phyloP scores from a whole-genome alignment of 2,113 vertebrate species.

The Protomyctophum bolini region DNA sequence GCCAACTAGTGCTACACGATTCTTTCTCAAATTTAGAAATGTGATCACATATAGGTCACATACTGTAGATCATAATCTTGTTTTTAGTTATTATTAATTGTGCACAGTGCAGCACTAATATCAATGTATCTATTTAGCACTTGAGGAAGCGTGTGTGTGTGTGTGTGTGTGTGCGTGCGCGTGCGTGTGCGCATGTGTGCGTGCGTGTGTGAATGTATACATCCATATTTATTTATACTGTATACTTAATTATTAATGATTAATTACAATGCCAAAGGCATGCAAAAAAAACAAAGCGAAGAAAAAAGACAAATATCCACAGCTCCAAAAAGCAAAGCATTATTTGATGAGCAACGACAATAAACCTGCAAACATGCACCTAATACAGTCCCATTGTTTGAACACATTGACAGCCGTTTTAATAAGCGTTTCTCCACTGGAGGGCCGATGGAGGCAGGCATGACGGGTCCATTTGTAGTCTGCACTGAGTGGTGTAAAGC shows the following conservation, averaged over 20 bases:
- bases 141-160: no score
- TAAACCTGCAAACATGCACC: neutral
- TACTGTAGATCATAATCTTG: no score
- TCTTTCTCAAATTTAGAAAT: no score
- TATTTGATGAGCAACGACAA: neutral
- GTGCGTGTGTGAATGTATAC: slow-evolving; percentile 26
- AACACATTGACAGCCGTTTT: no score
- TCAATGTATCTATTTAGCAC: no score
- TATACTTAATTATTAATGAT: slow-evolving; percentile 19
- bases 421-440: neutral
- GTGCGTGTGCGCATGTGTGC: no score
- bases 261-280: slow-evolving; percentile 18
- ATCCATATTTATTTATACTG: neutral
- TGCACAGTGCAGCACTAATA: no score
- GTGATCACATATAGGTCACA: no score
- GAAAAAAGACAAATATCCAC: neutral
- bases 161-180: no score
- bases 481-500: neutral
- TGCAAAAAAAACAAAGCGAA: neutral
- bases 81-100: no score
- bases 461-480: slow-evolving; percentile 21
- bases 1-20: no score
- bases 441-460: slow-evolving; percentile 1
- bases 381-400: neutral
- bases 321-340: slow-evolving; percentile 5